Percentiles rank a stretch among this genome's conserved stretches.
These are phyloP conservation scores for Mystacornis crossleyi DNA, from an alignment of 2,113 vertebrate genomes.

Conservation along the genomic window DNA sequence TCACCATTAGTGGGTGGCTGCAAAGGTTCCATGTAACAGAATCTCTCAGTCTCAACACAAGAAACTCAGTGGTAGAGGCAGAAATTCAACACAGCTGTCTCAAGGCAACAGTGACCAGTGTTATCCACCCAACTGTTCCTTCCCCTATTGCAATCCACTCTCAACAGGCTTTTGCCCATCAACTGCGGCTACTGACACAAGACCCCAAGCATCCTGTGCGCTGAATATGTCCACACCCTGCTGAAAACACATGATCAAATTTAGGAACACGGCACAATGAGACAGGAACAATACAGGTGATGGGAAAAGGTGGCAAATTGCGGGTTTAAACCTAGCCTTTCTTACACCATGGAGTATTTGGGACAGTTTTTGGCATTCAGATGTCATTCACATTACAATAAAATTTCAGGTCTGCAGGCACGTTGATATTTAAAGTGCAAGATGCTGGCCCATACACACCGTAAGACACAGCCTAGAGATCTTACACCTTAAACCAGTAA, in stretches of 20 bases:
- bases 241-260: neutral
- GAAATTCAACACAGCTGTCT: neutral
- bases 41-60: neutral
- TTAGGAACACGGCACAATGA: rapidly evolving
- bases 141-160: neutral
- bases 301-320: neutral
- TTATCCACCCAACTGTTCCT: neutral
- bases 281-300: neutral
- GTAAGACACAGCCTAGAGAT: neutral
- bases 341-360: neutral
- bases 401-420: neutral
- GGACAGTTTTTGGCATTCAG: neutral
- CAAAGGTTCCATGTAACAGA: neutral
- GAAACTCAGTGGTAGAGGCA: neutral
- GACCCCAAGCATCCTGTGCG: neutral
- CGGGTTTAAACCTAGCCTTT: neutral
- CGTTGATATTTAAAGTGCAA: neutral
- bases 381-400: neutral
- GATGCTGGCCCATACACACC: neutral
- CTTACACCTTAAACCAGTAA: neutral
- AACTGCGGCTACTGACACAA: neutral
- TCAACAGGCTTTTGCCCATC: neutral
- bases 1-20: neutral
- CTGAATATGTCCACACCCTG: neutral
- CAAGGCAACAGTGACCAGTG: neutral